Conservation (phyloP, 2,797 vertebrate genomes). For the Triplophysa bombifrons region DNA sequence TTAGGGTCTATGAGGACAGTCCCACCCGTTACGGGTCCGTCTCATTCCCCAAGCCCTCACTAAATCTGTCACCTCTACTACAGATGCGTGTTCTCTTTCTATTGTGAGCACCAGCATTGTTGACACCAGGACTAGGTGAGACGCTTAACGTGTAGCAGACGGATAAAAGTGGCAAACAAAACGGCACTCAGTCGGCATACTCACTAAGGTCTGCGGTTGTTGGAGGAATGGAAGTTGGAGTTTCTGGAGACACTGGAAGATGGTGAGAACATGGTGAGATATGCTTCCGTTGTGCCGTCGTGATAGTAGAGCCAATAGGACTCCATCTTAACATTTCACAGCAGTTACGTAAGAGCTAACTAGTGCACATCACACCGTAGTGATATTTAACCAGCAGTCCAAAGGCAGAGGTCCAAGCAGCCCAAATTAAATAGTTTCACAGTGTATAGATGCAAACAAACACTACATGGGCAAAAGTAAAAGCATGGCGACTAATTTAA, state of each 20-base stretch:
- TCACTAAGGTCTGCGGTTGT: constrained; percentile 78
- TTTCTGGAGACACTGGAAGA: constrained; percentile 78
- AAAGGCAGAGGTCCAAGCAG: constrained; percentile 9
- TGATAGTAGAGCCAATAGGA: constrained; percentile 6
- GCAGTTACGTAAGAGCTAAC: neutral
- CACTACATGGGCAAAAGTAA: neutral
- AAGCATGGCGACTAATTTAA: neutral
- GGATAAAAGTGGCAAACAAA: constrained; percentile 47
- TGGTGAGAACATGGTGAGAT: constrained; percentile 75
- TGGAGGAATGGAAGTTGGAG: constrained; percentile 70
- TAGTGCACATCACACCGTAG: constrained; percentile 13
- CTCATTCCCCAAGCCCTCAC: constrained; percentile 45
- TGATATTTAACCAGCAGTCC: constrained; percentile 8
- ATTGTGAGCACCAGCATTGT: constrained; percentile 30
- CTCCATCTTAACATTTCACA: constrained; percentile 2
- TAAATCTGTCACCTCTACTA: constrained; percentile 41
- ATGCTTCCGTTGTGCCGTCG: constrained; percentile 15
- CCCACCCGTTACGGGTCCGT: constrained; percentile 2
- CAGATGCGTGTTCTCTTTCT: constrained; percentile 24
- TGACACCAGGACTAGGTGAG: constrained; percentile 46
- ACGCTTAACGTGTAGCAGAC: constrained; percentile 58
- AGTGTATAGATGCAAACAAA: neutral
- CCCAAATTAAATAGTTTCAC: neutral
- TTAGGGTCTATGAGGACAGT: constrained; percentile 43
- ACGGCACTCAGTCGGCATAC: constrained; percentile 72